A percentile compares a stretch with the other conserved stretches of the same genome.
phyloP scores from a whole-genome alignment of 30 jellyfish, hydroid and myxozoan species.

The Turritopsis dohrnii region DNA sequence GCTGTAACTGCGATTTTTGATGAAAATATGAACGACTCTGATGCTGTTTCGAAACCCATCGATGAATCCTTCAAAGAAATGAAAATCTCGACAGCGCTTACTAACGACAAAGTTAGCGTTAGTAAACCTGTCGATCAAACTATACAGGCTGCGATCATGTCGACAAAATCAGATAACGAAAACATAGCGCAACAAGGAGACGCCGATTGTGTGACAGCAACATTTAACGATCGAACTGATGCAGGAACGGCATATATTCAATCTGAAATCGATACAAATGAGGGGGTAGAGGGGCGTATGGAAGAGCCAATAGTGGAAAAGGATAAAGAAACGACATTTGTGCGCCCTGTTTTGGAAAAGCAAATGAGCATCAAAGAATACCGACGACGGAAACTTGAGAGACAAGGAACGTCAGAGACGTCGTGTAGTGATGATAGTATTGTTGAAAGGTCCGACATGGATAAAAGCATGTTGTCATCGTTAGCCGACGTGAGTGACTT shows the following conservation, averaged over 20 bases:
- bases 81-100: background rate
- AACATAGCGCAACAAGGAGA: background rate
- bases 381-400: conserved; percentile 6
- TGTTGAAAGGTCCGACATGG: conserved; percentile 8
- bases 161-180: background rate
- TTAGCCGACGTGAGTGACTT: conserved; percentile 17
- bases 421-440: conserved; percentile 8
- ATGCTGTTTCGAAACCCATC: background rate
- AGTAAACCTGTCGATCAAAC: background rate
- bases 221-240: background rate
- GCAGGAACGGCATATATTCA: background rate
- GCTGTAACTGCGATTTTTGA: background rate
- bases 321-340: background rate
- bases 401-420: conserved; percentile 3
- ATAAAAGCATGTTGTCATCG: background rate
- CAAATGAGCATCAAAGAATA: conserved; percentile 23
- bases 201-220: background rate
- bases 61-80: background rate
- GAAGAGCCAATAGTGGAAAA: too few relatives aligned
- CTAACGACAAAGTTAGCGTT: background rate
- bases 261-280: background rate
- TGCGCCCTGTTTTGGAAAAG: conserved; percentile 11
- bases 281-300: too few relatives aligned
- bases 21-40: background rate
- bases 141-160: background rate